A percentile compares a stretch with the other conserved stretches of the same genome.
Conservation (phyloP, 2,888 invertebrate species). For the Sicus ferrugineus region DNA sequence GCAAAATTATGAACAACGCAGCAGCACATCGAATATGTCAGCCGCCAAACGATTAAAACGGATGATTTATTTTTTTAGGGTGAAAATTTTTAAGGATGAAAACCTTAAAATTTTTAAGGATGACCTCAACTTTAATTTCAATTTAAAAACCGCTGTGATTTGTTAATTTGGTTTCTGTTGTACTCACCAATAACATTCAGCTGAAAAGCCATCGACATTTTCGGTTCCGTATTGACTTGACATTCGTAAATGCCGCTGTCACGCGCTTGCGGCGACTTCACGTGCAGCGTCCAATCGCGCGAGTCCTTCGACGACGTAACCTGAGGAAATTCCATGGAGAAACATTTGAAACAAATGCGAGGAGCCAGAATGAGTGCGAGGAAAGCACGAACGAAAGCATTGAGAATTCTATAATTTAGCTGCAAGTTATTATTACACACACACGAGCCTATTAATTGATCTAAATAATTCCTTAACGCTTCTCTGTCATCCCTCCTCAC, state of each 20-base stretch:
- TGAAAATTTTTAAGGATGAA: neutral
- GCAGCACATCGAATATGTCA: neutral
- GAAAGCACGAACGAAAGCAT: neutral
- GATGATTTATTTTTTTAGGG: neutral
- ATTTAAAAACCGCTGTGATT: neutral
- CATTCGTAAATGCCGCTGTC: constrained; percentile 77
- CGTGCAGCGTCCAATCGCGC: constrained; percentile 88
- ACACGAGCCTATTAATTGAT: neutral
- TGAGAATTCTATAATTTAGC: neutral
- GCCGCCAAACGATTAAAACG: neutral
- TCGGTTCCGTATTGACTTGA: constrained; percentile 79
- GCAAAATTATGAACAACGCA: neutral
- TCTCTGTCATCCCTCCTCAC: neutral
- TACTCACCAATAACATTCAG: constrained; percentile 85
- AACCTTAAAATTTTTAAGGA: neutral
- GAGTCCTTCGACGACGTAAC: constrained; percentile 72
- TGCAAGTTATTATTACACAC: neutral
- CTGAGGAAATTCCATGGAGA: constrained; percentile 41
- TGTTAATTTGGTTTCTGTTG: neutral
- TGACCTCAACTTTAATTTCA: neutral
- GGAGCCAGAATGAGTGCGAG: neutral
- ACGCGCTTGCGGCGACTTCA: constrained; percentile 83
- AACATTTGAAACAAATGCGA: neutral
- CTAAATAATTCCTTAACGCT: neutral
- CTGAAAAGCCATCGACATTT: constrained; percentile 86